These are phyloP conservation scores for Campoletis raptor DNA, from an alignment of 2,888 invertebrate species.

Conservation along the genomic window DNA sequence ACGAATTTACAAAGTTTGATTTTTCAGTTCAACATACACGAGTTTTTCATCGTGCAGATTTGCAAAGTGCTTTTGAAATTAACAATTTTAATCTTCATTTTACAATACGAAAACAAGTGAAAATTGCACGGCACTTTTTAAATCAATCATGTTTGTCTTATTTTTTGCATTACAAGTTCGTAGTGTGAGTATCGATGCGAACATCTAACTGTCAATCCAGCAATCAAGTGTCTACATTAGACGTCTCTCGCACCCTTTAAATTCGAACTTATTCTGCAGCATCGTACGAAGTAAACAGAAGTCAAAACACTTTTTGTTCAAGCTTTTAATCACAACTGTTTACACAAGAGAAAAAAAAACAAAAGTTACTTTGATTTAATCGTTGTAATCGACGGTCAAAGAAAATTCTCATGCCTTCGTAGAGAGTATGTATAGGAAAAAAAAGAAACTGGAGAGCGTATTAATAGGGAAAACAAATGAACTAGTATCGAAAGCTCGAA, in stretches of 20 bases:
- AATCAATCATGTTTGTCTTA: not conserved
- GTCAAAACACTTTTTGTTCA: constrained; percentile 27
- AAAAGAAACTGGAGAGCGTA: constrained; percentile 29
- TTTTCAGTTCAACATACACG: not conserved
- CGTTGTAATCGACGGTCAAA: not conserved
- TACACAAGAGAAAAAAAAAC: not conserved
- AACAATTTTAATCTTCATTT: not conserved
- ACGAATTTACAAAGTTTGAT: not conserved
- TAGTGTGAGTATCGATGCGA: not conserved
- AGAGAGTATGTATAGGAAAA: constrained; percentile 29
- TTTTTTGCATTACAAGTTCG: not conserved
- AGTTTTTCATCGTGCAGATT: not conserved
- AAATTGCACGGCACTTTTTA: not conserved
- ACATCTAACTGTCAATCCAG: not conserved
- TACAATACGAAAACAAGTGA: not conserved
- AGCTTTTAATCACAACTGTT: not conserved
- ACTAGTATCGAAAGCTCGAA: constrained; percentile 66
- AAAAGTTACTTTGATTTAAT: not conserved
- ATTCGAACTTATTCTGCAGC: not conserved
- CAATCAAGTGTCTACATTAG: constrained; percentile 4
- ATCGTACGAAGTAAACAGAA: not conserved
- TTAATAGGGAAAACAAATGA: constrained; percentile 47
- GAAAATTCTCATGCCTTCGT: constrained; percentile 44
- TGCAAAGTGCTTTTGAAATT: not conserved
- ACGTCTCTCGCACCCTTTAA: constrained; percentile 8